Evolutionary conservation across 2,797 vertebrate species (phyloP).

Genomic region (Tokudaia tokunoshimensis): DNA sequence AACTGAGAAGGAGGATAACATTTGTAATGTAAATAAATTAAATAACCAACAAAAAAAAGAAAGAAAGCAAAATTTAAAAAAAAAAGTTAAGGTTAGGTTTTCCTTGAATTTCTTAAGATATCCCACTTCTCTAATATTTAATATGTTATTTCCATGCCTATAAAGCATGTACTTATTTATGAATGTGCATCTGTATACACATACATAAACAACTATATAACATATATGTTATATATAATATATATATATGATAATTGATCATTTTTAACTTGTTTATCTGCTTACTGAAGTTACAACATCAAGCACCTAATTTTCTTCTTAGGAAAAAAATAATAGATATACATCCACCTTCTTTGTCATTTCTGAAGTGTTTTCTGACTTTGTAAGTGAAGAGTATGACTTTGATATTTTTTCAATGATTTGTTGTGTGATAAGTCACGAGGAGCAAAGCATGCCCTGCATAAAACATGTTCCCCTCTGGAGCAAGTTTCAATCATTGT

Average conservation of each 20-base stretch:
- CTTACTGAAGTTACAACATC: slow-evolving; percentile 17
- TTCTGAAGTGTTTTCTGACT: slow-evolving; percentile 35
- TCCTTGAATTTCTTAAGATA: slow-evolving; percentile 49
- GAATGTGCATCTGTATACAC: background rate
- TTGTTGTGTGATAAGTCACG: slow-evolving; percentile 54
- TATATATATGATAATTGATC: background rate
- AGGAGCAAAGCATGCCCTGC: background rate
- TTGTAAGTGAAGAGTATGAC: slow-evolving; percentile 13
- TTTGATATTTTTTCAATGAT: slow-evolving; percentile 70
- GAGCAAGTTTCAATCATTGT: slow-evolving; percentile 71
- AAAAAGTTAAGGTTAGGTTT: slow-evolving; percentile 66
- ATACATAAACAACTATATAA: background rate
- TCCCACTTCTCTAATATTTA: background rate
- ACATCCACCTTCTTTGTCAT: background rate
- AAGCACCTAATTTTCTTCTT: slow-evolving; percentile 53
- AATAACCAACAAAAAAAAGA: background rate
- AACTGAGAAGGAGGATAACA: background rate
- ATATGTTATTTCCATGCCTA: slow-evolving; percentile 55
- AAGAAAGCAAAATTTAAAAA: background rate
- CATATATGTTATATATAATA: background rate
- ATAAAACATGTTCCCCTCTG: slow-evolving; percentile 49
- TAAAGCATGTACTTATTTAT: background rate
- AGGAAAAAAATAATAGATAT: slow-evolving; percentile 23
- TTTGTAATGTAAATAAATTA: background rate
- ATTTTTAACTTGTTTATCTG: background rate